Evolutionary conservation across 2,113 vertebrate species (phyloP), one percentile per base, ranked within the genome.

Genomic region (Tiliqua scincoides): DNA sequence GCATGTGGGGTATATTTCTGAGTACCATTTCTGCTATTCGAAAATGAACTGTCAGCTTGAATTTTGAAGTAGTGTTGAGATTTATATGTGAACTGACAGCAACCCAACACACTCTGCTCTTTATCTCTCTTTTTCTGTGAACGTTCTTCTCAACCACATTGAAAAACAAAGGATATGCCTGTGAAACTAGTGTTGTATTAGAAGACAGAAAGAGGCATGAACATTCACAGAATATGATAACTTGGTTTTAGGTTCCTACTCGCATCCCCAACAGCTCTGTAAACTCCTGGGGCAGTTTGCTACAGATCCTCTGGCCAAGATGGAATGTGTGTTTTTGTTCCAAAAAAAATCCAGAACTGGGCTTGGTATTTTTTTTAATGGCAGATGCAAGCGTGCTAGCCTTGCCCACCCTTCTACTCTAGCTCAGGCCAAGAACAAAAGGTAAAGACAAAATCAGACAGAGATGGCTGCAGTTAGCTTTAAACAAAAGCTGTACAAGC

Each of bases 1-100:
- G 91, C 95, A 95, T 94, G 95, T 96, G 94, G 91, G 94, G 82
- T 92, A 88, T 54, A 21, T 93, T 93, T 90, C 88, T 52, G 75
- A 91, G 91, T 89, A 95, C 92, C 89, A 79, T 25, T 88, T 90
- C 90, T 92, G 87, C 86, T 91, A 84, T 89, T 87, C 65, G 90
- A 93, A 84, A 93, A 90, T 91, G 94, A 85, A 93, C 94, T 93
- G 94, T 94, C 96, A 91, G 81, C 82, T 90, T 92, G 91, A 83
- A 89, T 95, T 68, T 71, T 91, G 84, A 82, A 77, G 21, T 18
- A 75, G 68, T 90, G 82, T 73, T 90, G 89, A 94, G 94, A 90
- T 85, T 86, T 90, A 23, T 0, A 91, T 94, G 85, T 91, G 91
- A 89, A 96, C 92, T 0, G 91, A 92, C 94, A 86, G 85, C 68